Conservation (phyloP, 2,113 vertebrate genomes). For the Gopherus flavomarginatus region DNA sequence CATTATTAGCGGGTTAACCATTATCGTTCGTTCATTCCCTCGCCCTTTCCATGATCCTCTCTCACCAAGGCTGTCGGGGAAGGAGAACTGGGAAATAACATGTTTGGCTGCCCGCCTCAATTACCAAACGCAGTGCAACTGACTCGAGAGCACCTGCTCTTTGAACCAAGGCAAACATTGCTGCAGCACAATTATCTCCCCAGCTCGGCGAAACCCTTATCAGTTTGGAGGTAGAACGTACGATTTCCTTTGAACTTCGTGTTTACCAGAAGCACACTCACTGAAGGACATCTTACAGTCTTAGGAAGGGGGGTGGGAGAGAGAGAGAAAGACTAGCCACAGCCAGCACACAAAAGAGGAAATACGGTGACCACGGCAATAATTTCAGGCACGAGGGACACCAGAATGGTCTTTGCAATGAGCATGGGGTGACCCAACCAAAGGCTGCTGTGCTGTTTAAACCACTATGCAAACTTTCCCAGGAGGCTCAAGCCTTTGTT, state of each 20-base stretch:
- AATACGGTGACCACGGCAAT: background rate
- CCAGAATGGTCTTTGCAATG: background rate
- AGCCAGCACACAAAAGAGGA: background rate
- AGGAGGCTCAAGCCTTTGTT: background rate
- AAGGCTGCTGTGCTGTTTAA: background rate
- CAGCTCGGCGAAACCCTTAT: background rate
- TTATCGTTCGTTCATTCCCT: background rate
- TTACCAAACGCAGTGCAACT: background rate
- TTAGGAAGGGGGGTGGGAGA: background rate
- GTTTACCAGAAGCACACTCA: background rate
- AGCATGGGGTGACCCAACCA: background rate
- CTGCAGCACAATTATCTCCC: background rate
- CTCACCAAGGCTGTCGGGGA: background rate
- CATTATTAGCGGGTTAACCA: background rate
- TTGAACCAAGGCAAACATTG: background rate
- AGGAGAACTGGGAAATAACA: background rate
- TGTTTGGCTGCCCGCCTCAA: background rate
- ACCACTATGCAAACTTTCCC: background rate
- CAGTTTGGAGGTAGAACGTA: accelerated
- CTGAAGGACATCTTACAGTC: background rate
- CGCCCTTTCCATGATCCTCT: background rate
- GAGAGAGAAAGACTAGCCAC: background rate
- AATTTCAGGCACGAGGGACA: background rate
- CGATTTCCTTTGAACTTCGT: background rate
- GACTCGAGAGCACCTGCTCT: background rate